Evolutionary conservation across 2,113 vertebrate species (phyloP).

Genomic region (Glaucidium brasilianum): DNA sequence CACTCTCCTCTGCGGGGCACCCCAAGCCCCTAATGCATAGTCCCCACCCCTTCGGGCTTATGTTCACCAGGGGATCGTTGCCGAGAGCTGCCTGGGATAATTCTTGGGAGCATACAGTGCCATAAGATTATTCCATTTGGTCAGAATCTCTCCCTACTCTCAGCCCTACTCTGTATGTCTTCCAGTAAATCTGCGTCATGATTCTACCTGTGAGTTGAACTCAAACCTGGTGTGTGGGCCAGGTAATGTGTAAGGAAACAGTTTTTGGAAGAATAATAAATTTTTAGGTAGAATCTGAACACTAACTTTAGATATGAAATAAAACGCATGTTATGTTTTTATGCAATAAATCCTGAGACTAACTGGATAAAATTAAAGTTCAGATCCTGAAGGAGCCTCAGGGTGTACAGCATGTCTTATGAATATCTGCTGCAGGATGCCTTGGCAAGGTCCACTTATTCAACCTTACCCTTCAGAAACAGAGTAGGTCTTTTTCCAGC

Average conservation of each 20-base stretch:
- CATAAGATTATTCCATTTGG: background rate
- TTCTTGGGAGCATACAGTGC: background rate
- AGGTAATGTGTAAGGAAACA: background rate
- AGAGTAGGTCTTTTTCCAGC: background rate
- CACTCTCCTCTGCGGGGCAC: background rate
- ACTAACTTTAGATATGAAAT: background rate
- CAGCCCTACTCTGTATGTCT: background rate
- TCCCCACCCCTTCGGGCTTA: background rate
- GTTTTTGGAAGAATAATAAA: background rate
- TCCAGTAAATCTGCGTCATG: background rate
- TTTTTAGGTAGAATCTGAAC: background rate
- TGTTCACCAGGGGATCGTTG: accelerated
- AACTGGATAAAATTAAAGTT: background rate
- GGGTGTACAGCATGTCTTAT: accelerated
- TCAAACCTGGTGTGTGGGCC: background rate
- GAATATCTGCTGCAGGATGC: background rate
- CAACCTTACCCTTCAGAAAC: background rate
- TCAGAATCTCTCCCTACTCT: background rate
- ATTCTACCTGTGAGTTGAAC: background rate
- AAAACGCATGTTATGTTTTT: background rate
- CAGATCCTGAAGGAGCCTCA: background rate
- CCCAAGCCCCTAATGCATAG: accelerated
- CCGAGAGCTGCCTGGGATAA: background rate
- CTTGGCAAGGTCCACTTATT: background rate
- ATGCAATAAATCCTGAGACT: background rate